Conservation (phyloP, 2,797 vertebrate genomes). For the Fringilla coelebs region DNA sequence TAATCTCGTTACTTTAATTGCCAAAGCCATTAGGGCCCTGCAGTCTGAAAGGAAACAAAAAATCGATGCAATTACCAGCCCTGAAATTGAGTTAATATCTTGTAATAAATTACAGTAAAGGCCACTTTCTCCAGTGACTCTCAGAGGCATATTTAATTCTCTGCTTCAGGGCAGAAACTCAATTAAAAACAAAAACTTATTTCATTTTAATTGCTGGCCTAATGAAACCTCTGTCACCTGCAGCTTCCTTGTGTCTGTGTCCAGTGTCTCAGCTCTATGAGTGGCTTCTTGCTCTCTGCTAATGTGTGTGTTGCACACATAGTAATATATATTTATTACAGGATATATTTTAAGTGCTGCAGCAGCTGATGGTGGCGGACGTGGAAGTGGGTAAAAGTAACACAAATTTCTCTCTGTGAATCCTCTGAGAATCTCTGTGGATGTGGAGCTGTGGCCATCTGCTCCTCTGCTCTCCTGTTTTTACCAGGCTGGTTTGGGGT, state of each 20-base stretch:
- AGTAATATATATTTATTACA: background rate
- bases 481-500: background rate
- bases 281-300: background rate
- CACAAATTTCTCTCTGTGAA: background rate
- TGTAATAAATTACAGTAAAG: slow-evolving; percentile 7
- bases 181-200: background rate
- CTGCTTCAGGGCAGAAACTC: slow-evolving; percentile 15
- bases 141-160: background rate
- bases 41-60: background rate
- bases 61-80: slow-evolving; percentile 24
- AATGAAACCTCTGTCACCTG: background rate
- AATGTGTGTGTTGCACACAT: background rate
- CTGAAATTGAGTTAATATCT: slow-evolving; percentile 14
- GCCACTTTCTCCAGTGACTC: background rate
- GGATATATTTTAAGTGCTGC: background rate
- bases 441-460: background rate
- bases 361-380: background rate
- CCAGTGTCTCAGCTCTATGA: rapidly evolving
- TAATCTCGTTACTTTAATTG: slow-evolving; percentile 38
- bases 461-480: background rate
- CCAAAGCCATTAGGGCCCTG: slow-evolving; percentile 8
- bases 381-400: background rate
- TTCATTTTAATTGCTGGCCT: slow-evolving; percentile 17
- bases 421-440: background rate
- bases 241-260: rapidly evolving